Evolutionary conservation across 2,888 invertebrate genomes (phyloP), one percentile per base, ranked within the genome.

Genomic region (Barypeithes pellucidus): DNA sequence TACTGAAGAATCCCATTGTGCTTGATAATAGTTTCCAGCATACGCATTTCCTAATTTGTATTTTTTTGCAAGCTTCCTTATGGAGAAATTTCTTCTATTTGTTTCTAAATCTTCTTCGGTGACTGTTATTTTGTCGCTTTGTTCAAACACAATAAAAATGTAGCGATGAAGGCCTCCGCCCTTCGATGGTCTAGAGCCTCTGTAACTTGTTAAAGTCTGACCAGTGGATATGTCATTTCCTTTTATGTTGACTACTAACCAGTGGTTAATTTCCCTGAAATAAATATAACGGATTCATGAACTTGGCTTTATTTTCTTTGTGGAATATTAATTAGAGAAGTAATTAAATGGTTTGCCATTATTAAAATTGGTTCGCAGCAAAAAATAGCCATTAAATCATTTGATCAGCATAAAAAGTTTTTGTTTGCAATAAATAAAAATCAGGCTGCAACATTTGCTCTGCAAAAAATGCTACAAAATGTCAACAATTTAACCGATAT

Each of bases 181-280:
- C 85, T 91, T 89, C 9, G 93, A 93, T n/a, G 94, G 93, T 5
- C 92, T 92, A 36, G 90, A 86, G 16, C 91, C 90, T 59, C 85
- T 78, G 81, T 94, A 94, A 73, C 90, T 90, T n/a, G 91, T 87
- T 12, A 93, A 84, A 14, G 88, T 87, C 82, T 93, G 91, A 36
- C 93, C 92, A 77, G 89, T 88, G 14, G 82, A 82, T 50, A 94
- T 80, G 76, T 92, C 88, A 72, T 86, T 86, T 20, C 91, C 92
- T 14, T 89, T 89, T 80, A 94, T 91, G 81, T 94, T 94, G 29
- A 89, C 92, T n/a, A 94, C 89, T 3, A 94, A 85, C 94, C 94
- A 94, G 83, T 94, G 94, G 78, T 92, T 91, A 89, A 91, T 92
- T 85, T 94, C 93, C 18, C 92, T 72, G n/a, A 36, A 72, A 67